These are phyloP conservation scores for Hylaea fasciaria DNA, from an alignment of 2,888 invertebrate genomes.

Conservation along the genomic window DNA sequence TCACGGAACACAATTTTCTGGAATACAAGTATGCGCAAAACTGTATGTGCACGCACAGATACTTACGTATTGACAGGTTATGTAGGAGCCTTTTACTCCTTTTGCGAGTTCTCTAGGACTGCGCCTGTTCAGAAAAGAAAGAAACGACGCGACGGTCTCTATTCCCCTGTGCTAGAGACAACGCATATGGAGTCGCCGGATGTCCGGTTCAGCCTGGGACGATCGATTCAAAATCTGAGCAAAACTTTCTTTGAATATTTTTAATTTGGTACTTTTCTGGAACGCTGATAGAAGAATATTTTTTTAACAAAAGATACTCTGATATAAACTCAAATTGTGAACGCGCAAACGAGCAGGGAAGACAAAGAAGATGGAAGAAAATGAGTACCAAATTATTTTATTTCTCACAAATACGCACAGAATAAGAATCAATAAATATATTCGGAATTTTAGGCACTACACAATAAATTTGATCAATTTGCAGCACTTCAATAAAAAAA, in stretches of 20 bases:
- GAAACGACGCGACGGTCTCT: conserved; percentile 81
- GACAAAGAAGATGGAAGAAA: conserved; percentile 40
- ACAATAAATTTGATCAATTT: conserved; percentile 77
- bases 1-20: conserved; percentile 46
- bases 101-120: conserved; percentile 83
- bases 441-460: conserved; percentile 67
- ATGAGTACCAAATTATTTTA: conserved; percentile 38
- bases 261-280: conserved; percentile 16
- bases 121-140: conserved; percentile 85
- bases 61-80: conserved; percentile 85
- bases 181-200: conserved; percentile 81
- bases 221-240: conserved; percentile 61
- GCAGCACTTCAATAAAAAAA: conserved; percentile 64
- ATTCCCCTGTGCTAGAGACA: conserved; percentile 81
- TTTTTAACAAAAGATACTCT: conserved; percentile 41
- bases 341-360: conserved; percentile 40
- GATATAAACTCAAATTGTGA: conserved; percentile 39
- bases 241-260: conserved; percentile 38
- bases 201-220: conserved; percentile 68
- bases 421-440: conserved; percentile 50
- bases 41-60: conserved; percentile 62
- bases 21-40: conserved; percentile 54
- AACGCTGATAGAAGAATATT: conserved; percentile 31
- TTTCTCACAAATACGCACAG: conserved; percentile 42
- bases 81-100: conserved; percentile 86